Conservation (phyloP, 2,113 vertebrate species). For the Globicephala melas region DNA sequence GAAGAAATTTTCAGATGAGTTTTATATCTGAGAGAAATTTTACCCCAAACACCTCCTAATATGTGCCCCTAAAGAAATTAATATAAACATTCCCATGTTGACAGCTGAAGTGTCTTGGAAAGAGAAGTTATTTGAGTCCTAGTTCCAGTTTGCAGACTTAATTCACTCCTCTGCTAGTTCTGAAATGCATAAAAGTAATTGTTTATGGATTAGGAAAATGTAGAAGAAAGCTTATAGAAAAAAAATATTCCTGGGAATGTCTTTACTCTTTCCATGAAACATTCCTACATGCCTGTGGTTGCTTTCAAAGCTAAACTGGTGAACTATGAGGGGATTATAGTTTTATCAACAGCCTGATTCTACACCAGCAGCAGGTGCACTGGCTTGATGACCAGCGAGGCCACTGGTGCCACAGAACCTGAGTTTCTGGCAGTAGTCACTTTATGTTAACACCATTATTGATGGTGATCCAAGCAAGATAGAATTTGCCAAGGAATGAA, state of each 20-base stretch:
- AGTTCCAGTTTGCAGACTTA: not conserved
- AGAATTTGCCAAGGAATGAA: constrained; percentile 22
- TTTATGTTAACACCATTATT: constrained; percentile 54
- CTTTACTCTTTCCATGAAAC: not conserved
- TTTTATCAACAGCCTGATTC: constrained; percentile 30
- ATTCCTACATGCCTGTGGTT: not conserved
- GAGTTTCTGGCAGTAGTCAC: not conserved
- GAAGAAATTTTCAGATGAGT: not conserved
- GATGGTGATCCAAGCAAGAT: constrained; percentile 31
- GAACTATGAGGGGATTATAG: constrained; percentile 14
- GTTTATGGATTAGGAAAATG: not conserved
- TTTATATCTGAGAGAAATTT: not conserved
- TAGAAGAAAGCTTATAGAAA: not conserved
- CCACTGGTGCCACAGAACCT: accelerated
- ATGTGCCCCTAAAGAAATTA: not conserved
- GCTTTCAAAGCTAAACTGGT: constrained; percentile 15
- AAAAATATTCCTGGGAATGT: not conserved
- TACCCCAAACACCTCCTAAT: not conserved
- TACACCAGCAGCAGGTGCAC: not conserved
- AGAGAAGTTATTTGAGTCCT: not conserved
- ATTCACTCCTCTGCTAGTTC: not conserved
- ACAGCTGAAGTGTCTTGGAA: not conserved
- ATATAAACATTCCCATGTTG: not conserved
- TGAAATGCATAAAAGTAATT: not conserved
- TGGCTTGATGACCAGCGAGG: not conserved